Conservation (phyloP, 2,113 vertebrate species). For the Hippolais icterina region DNA sequence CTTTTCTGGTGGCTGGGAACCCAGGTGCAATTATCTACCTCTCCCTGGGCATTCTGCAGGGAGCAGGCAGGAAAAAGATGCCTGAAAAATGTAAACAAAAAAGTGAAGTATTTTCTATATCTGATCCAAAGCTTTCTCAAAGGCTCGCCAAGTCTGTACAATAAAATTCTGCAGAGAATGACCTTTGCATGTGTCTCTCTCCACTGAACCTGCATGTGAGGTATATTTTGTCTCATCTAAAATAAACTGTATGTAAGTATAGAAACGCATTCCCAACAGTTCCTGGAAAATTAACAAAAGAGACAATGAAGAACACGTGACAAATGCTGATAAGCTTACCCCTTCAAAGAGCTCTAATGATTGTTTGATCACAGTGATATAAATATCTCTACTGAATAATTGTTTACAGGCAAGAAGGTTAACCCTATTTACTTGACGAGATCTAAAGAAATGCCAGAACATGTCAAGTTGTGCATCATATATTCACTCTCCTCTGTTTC, state of each 20-base stretch:
- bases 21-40: background rate
- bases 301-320: background rate
- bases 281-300: background rate
- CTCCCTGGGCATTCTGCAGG: background rate
- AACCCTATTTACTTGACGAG: background rate
- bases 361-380: background rate
- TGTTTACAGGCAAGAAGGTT: background rate
- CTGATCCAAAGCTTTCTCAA: background rate
- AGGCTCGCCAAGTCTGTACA: background rate
- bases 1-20: background rate
- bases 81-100: background rate
- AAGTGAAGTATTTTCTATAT: background rate
- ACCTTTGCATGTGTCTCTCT: background rate
- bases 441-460: background rate
- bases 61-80: background rate
- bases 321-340: background rate
- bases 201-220: background rate
- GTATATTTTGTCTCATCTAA: background rate
- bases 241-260: background rate
- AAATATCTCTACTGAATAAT: background rate
- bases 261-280: background rate
- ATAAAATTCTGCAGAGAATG: background rate
- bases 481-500: background rate
- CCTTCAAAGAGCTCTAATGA: background rate
- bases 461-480: background rate